Evolutionary conservation across 2,888 invertebrate species (phyloP), one percentile per base, ranked within the genome.

Genomic region (Amblyjoppa fuscipennis): DNA sequence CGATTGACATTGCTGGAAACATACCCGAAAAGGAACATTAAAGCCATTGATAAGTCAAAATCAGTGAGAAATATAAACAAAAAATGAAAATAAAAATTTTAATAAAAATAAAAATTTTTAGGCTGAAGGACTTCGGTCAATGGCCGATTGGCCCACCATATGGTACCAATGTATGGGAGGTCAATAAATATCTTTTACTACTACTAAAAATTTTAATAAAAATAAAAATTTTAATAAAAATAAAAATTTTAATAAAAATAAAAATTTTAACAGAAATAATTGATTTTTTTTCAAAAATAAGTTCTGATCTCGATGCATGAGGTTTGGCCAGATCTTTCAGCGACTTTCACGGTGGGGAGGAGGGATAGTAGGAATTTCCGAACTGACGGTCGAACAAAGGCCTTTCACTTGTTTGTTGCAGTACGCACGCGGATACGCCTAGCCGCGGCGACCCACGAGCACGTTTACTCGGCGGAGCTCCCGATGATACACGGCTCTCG

Each of bases 1-100:
- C 77, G 89, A 90, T 89, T 94, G 94, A 88, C 94, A 95, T 93
- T 95, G 94, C 95, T 95, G 92, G 11, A 94, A 88, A 88, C 86
- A 87, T 84, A 83, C 49, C 49, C 5, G 4, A 1, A 1, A 28
- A 13, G 20, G 0, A 28, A 59, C n/a, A 66, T 34, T 20, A 38
- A 28, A 59, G 59, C 9, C 9, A 45, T 31, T 11, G 9, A 41
- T 66, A 13, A 25, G 56, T 34, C 13, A 16, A 28, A 53, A 41
- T 64, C 28, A 4, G 6, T 53, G 1, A 7, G 25, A 0, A 34
- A 59, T 31, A 1, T 25, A 3, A 68, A 38, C 9, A 34, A 56
- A 25, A 16, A 51, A 51, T 31, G 11, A 28, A 16, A 11, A 41
- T 45, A 20, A 34, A 0, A 41, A 2, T 5, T 2, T 11, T 13